Evolutionary conservation across 1,140 invertebrate genomes (phyloP).

Genomic region (Pseudomyrmex gracilis): DNA sequence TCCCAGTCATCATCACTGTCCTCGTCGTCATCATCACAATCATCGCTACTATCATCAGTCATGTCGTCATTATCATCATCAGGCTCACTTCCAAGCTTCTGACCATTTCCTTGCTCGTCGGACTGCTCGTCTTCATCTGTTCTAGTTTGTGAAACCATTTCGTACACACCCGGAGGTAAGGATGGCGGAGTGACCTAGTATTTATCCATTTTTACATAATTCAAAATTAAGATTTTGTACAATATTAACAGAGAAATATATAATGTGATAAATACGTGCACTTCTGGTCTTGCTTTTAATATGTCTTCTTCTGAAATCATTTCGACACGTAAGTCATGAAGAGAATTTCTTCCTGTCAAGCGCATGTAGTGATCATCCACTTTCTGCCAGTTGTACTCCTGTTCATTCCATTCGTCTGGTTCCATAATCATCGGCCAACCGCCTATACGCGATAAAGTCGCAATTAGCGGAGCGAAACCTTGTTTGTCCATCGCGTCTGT

Average conservation of each 20-base stretch:
- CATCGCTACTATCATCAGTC: too few species aligned
- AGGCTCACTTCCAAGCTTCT: constrained; percentile 48
- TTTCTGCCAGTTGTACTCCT: constrained; percentile 69
- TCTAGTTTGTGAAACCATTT: too few species aligned
- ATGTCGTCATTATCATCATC: too few species aligned
- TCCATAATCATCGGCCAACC: constrained; percentile 76
- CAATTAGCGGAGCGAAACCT: constrained; percentile 63
- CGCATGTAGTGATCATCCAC: constrained; percentile 70
- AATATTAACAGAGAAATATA: too few species aligned
- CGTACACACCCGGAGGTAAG: too few species aligned
- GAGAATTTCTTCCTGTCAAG: constrained; percentile 57
- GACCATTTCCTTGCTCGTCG: constrained; percentile 39
- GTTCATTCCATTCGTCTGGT: constrained; percentile 66
- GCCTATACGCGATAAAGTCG: constrained; percentile 66
- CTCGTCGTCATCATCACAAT: too few species aligned
- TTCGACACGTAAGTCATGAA: constrained; percentile 44
- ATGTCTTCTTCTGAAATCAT: neutral
- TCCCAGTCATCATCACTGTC: too few species aligned
- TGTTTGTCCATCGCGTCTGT: constrained; percentile 54
- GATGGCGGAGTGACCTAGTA: too few species aligned
- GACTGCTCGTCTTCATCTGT: constrained; percentile 62
- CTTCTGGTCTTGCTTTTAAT: too few species aligned
- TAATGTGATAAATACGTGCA: too few species aligned
- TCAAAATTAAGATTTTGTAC: too few species aligned
- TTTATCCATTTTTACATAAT: too few species aligned